Percentiles rank a stretch among this genome's conserved stretches.
phyloP scores from a whole-genome alignment of 2,888 invertebrate species.

The Acronicta psi region DNA sequence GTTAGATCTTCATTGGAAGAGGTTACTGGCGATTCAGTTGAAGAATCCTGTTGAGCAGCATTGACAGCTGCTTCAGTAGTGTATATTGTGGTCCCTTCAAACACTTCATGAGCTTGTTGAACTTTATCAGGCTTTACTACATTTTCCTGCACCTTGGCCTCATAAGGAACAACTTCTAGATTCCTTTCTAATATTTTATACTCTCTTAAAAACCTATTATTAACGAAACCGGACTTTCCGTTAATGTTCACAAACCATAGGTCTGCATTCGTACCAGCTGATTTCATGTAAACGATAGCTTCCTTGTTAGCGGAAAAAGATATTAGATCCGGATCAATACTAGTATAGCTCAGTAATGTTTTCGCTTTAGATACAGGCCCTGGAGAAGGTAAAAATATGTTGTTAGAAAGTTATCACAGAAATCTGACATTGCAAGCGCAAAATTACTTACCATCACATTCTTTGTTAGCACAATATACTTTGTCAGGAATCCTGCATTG shows the following conservation, averaged over 20 bases:
- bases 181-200: constrained; percentile 81
- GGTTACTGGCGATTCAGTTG: constrained; percentile 48
- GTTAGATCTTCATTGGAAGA: constrained; percentile 51
- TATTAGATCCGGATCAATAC: constrained; percentile 88
- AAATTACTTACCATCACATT: constrained; percentile 90
- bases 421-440: constrained; percentile 60
- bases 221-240: constrained; percentile 92
- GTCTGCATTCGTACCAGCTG: constrained; percentile 89
- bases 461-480: constrained; percentile 91
- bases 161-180: constrained; percentile 74
- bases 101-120: constrained; percentile 83
- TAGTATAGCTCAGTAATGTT: constrained; percentile 88
- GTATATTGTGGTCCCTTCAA: constrained; percentile 92
- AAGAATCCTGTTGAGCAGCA: constrained; percentile 47
- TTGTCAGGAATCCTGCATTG: constrained; percentile 90
- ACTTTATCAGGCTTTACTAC: constrained; percentile 82
- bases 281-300: constrained; percentile 92
- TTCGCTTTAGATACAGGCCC: constrained; percentile 90
- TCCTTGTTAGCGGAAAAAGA: constrained; percentile 89
- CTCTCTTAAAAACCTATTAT: constrained; percentile 89
- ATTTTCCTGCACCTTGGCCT: constrained; percentile 46
- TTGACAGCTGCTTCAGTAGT: constrained; percentile 67
- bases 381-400: constrained; percentile 71
- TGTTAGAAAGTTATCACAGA: constrained; percentile 62
- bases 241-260: constrained; percentile 92